A percentile compares a stretch with the other conserved stretches of the same genome.
Evolutionary conservation across 2,113 vertebrate genomes (phyloP).

Genomic region (Brienomyrus longianalis): DNA sequence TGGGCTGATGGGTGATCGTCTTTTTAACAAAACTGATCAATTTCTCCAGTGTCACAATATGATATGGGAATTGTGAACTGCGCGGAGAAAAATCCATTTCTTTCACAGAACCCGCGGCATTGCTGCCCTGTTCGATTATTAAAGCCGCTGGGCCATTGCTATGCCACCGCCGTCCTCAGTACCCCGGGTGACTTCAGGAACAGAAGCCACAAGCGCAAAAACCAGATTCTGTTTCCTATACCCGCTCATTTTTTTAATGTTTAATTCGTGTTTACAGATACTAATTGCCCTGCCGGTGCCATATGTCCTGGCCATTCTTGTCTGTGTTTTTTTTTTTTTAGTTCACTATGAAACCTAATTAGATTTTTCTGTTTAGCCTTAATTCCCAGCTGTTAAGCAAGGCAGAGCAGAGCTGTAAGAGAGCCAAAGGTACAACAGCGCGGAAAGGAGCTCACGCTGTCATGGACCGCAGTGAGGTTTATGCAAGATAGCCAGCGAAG

Average conservation of each 20-base stretch:
- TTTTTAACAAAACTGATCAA: conserved; percentile 58
- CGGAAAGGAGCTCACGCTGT: conserved; percentile 1
- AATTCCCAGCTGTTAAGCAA: conserved; percentile 49
- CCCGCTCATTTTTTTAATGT: conserved; percentile 46
- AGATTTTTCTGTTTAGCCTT: conserved; percentile 42
- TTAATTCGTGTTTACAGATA: conserved; percentile 57
- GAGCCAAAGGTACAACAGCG: neutral
- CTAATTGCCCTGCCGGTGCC: conserved; percentile 55
- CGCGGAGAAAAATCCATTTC: conserved; percentile 45
- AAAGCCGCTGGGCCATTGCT: conserved; percentile 46
- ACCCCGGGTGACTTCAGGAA: conserved; percentile 51
- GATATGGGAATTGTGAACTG: conserved; percentile 49
- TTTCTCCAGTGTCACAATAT: conserved; percentile 54
- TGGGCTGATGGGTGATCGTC: conserved; percentile 40
- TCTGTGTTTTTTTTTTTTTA: conserved; percentile 46
- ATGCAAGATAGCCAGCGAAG: neutral
- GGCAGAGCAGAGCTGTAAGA: conserved; percentile 34
- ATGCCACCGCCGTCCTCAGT: conserved; percentile 36
- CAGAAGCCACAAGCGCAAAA: conserved; percentile 48
- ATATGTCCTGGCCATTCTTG: conserved; percentile 53
- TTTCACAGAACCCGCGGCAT: conserved; percentile 32
- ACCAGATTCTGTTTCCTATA: conserved; percentile 31
- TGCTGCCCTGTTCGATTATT: conserved; percentile 27
- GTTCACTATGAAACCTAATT: conserved; percentile 51
- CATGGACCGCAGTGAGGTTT: neutral